These are phyloP conservation scores for Mythimna albipuncta DNA, from an alignment of 2,888 invertebrate genomes.

Conservation along the genomic window DNA sequence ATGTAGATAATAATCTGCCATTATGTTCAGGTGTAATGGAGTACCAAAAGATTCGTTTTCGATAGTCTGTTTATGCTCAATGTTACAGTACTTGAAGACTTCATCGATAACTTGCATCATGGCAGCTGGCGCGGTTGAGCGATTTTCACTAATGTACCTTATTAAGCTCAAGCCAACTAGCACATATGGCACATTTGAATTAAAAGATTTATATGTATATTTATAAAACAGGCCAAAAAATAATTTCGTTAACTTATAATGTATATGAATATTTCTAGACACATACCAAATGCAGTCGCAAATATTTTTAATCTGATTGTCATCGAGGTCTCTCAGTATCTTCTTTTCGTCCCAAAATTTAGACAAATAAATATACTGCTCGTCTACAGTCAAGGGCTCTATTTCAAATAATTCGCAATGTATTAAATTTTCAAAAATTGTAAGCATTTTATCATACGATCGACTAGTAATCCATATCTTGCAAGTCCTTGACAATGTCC, in stretches of 20 bases:
- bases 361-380: not conserved
- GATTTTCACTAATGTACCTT: not conserved
- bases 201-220: too few relatives aligned
- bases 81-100: not conserved
- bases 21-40: constrained; percentile 35
- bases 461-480: constrained; percentile 56
- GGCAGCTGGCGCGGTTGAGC: not conserved
- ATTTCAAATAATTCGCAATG: not conserved
- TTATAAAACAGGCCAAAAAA: too few relatives aligned
- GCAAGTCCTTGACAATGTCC: not conserved
- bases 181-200: not conserved
- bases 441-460: constrained; percentile 9
- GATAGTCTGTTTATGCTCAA: not conserved
- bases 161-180: not conserved
- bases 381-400: accelerated
- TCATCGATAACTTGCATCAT: not conserved
- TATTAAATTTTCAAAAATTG: not conserved
- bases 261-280: not conserved
- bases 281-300: not conserved
- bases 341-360: not conserved
- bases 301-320: not conserved
- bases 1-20: constrained; percentile 26
- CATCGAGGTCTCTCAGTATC: not conserved
- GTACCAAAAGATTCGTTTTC: not conserved
- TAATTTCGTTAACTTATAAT: not conserved